Evolutionary conservation across 2,797 vertebrate genomes (phyloP).

Genomic region (Dermochelys coriacea): DNA sequence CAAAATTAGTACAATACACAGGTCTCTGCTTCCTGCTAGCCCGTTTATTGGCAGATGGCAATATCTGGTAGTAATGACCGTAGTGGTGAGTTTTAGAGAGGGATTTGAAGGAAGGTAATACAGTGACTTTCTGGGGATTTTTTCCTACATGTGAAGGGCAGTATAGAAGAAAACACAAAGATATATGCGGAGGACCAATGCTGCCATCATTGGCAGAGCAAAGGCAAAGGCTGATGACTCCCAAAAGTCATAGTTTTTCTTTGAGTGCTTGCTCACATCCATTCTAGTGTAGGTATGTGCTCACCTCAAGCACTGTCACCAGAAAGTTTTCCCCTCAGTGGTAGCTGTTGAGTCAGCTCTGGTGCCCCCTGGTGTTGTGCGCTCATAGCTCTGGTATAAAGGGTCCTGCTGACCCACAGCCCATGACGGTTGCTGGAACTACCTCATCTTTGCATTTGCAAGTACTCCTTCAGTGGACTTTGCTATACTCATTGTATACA

Average conservation of each 20-base stretch:
- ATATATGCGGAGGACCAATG: background rate
- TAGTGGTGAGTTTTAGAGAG: background rate
- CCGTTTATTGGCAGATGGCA: background rate
- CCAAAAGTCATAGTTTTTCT: background rate
- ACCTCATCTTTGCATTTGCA: too few relatives aligned
- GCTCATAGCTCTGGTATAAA: too few relatives aligned
- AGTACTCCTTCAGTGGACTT: too few relatives aligned
- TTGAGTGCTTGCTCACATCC: too few relatives aligned
- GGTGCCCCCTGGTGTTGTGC: too few relatives aligned
- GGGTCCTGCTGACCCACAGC: too few relatives aligned
- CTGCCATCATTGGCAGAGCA: slow-evolving; percentile 34
- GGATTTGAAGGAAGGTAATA: background rate
- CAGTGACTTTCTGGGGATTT: background rate
- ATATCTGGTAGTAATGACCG: background rate
- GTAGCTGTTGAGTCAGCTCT: too few relatives aligned
- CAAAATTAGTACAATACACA: background rate
- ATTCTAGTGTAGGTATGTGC: too few relatives aligned
- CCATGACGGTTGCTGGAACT: too few relatives aligned
- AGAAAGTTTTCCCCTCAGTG: too few relatives aligned
- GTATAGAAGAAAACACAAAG: slow-evolving; percentile 17
- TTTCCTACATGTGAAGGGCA: background rate
- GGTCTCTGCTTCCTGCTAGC: background rate
- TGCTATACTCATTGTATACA: too few relatives aligned
- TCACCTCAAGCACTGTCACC: too few relatives aligned
- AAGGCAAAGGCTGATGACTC: background rate